A percentile compares a stretch with the other conserved stretches of the same genome.
Conservation (phyloP, 37 sponge, comb jelly and placozoan genomes). For the Chondrosia reniformis region DNA sequence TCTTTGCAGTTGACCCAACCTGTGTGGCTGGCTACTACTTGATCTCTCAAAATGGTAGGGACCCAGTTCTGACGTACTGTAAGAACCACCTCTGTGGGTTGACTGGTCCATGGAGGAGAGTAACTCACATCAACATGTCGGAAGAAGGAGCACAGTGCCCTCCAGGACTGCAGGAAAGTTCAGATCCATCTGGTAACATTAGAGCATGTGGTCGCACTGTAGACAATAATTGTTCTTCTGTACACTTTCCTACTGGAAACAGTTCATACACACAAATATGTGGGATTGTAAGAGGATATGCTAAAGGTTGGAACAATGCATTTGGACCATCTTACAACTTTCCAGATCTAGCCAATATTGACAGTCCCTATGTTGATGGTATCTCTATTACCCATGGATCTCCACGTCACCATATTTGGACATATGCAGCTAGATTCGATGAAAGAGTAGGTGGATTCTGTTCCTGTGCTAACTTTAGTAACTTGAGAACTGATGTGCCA, state of each 20-base stretch:
- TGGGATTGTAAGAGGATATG: slow-evolving; percentile 11
- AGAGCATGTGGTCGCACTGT: not conserved
- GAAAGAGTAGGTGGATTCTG: not conserved
- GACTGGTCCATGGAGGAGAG: not conserved
- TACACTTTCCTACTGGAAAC: not conserved
- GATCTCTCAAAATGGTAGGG: not conserved
- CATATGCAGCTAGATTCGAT: not conserved
- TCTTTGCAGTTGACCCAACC: slow-evolving; percentile 2
- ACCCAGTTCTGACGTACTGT: slow-evolving; percentile 18
- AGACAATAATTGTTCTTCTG: not conserved
- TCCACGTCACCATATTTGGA: not conserved
- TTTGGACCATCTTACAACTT: not conserved
- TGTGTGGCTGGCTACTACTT: slow-evolving; percentile 6
- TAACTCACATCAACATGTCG: not conserved
- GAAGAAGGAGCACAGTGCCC: not conserved
- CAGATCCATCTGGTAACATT: not conserved
- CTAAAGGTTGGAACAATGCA: not conserved
- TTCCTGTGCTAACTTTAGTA: not conserved
- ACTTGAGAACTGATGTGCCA: not conserved
- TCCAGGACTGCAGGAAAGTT: not conserved
- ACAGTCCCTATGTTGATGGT: slow-evolving; percentile 3
- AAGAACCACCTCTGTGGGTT: not conserved
- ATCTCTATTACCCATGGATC: not conserved
- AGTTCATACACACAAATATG: not conserved
- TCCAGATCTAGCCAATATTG: not conserved